Percentiles rank a stretch among this genome's conserved stretches.
Conservation (phyloP, 1,140 invertebrate species). For the Heliconius hewitsoni region DNA sequence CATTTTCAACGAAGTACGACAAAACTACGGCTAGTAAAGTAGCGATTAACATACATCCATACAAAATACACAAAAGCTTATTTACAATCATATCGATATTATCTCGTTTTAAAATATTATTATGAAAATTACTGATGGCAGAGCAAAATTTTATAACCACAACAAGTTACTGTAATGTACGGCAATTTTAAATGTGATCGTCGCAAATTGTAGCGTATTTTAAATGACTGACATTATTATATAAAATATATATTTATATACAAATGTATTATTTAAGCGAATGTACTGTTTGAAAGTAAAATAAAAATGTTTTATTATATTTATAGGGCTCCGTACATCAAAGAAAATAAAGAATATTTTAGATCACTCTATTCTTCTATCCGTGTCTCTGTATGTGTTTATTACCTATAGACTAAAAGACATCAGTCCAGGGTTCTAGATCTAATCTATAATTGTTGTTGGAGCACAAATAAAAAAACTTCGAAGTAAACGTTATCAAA, state of each 20-base stretch:
- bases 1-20: neutral
- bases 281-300: too few species aligned
- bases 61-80: neutral
- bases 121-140: constrained; percentile 5
- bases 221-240: constrained; percentile 1
- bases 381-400: too few species aligned
- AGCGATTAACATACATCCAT: neutral
- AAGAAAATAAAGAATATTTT: too few species aligned
- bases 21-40: neutral
- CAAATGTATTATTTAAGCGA: neutral
- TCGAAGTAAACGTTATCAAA: too few species aligned
- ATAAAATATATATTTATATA: neutral
- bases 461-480: too few species aligned
- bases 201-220: neutral
- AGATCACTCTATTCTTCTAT: too few species aligned
- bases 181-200: constrained; percentile 26
- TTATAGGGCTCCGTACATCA: too few species aligned
- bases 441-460: too few species aligned
- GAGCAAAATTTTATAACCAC: constrained; percentile 13
- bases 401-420: too few species aligned
- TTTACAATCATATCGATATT: neutral
- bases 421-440: too few species aligned
- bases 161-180: constrained; percentile 11
- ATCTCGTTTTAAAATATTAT: constrained; percentile 4
- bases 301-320: too few species aligned